Base-by-base conservation (phyloP, 2,797 vertebrate species). In the Enteromius thamalakanensis region DNA sequence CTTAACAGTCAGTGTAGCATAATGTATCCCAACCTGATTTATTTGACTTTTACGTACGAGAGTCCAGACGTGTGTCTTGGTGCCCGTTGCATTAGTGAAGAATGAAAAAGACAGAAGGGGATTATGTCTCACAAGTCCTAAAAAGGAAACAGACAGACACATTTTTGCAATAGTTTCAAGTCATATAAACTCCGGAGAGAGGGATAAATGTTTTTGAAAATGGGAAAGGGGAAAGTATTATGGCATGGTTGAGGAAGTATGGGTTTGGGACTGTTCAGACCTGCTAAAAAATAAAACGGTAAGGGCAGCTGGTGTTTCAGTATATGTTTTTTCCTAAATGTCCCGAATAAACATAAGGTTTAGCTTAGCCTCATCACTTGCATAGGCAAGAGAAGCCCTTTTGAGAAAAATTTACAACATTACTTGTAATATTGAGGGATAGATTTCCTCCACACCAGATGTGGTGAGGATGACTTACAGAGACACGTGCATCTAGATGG, bases 151-250 rank as follows among this genome's bases (percentile, higher is more conserved):
- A 81, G 83, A 75, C 81, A 86, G 90, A 80, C 83, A 87, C 91
- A 92, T 93, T 92, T 91, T 89, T 92, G 86, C 78, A 86, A 93
- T 93, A 90, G 89, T 90, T 92, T 53, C 72, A 84, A 86, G 86
- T 87, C 32, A 82, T 89, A 81, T 79, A 88, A 89, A 89, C 78
- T 76, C 84, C 71, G 83, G 87, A 81, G 87, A 89, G 86, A 76
- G 71, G 86, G 86, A 90, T 90, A 85, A 80, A 91, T 91, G 69
- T 81, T 81, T 84, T 84, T 84, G 79, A 67, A 82, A 86, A 78
- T 76, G 81, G 84, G 87, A 85, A 71, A 80, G 26, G 40, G 68
- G 32, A 47, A 64, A 60, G 62, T 45, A 77, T 77, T 70, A 70
- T 47, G 40, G 75, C 51, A 69, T 69, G 10, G 75, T 34, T 37